Conservation (phyloP, 2,888 invertebrate species). For the Argynnis bischoffii region DNA sequence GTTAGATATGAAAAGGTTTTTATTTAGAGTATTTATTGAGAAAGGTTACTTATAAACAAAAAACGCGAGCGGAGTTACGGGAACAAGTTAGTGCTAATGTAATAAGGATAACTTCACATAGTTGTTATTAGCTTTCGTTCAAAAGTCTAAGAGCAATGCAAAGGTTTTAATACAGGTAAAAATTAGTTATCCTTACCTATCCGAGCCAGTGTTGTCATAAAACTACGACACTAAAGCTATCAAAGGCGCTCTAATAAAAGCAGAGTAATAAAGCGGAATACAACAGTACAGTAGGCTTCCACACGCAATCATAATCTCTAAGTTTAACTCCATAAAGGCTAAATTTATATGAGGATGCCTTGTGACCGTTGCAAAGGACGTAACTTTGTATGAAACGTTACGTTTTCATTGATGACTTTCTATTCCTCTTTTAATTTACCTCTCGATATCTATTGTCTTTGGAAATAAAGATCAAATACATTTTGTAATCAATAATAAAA, state of each 20-base stretch:
- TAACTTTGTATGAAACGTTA: slow-evolving; percentile 42
- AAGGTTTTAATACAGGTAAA: slow-evolving; percentile 47
- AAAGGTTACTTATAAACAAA: no score
- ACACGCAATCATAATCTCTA: slow-evolving; percentile 32
- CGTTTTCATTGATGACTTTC: slow-evolving; percentile 45
- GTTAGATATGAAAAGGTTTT: no score
- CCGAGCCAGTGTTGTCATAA: slow-evolving; percentile 53
- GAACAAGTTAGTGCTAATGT: not conserved
- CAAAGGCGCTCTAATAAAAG: slow-evolving; percentile 70
- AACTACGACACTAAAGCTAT: slow-evolving; percentile 65
- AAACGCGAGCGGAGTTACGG: not conserved
- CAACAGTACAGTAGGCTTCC: slow-evolving; percentile 46
- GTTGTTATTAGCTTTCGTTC: slow-evolving; percentile 17
- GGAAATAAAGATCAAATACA: slow-evolving; percentile 7
- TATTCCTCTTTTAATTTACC: slow-evolving; percentile 42
- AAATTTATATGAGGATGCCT: slow-evolving; percentile 25
- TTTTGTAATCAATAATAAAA: slow-evolving; percentile 15
- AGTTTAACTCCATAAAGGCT: slow-evolving; percentile 18
- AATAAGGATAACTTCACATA: not conserved
- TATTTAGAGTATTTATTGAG: no score
- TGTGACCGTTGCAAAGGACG: slow-evolving; percentile 32
- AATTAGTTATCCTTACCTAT: slow-evolving; percentile 56
- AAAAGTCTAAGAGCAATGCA: slow-evolving; percentile 31
- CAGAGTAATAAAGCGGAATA: slow-evolving; percentile 60
- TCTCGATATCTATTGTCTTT: slow-evolving; percentile 27